Evolutionary conservation across 1,140 invertebrate genomes (phyloP).

Genomic region (Babylonia areolata): DNA sequence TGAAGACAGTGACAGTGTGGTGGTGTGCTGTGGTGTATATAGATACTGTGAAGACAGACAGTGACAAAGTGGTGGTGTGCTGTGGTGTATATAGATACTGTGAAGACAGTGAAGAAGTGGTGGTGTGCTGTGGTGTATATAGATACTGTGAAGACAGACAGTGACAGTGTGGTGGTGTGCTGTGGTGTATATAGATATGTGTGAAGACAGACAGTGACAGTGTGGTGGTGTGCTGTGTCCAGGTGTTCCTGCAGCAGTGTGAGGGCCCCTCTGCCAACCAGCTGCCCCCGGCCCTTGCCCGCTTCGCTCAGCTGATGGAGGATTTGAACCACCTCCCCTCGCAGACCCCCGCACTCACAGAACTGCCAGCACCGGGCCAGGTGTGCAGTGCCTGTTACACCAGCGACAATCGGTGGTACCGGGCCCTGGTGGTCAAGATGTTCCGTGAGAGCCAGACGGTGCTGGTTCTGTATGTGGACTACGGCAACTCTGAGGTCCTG

Average conservation of each 20-base stretch:
- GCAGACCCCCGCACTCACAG: conserved; percentile 18
- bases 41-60: too few species aligned
- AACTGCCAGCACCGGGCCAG: conserved; percentile 37
- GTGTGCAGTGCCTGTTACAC: conserved; percentile 48
- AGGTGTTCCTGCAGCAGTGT: conserved; percentile 53
- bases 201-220: background rate
- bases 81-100: too few species aligned
- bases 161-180: too few species aligned
- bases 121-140: too few species aligned
- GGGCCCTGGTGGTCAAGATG: conserved; percentile 46
- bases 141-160: too few species aligned
- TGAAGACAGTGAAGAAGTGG: too few species aligned
- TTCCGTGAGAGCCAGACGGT: conserved; percentile 18
- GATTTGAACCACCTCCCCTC: conserved; percentile 43
- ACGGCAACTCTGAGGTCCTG: conserved; percentile 50
- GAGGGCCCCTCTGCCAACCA: background rate
- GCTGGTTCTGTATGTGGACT: conserved; percentile 53
- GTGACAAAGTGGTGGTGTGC: too few species aligned
- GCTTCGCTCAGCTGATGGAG: conserved; percentile 29
- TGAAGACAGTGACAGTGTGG: too few species aligned
- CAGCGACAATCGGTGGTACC: conserved; percentile 53
- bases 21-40: too few species aligned
- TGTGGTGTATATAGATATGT: background rate
- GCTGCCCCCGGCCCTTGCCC: conserved; percentile 31
- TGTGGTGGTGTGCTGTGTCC: background rate